Evolutionary conservation across 1,140 invertebrate genomes (phyloP).

Genomic region (Idris sp.): DNA sequence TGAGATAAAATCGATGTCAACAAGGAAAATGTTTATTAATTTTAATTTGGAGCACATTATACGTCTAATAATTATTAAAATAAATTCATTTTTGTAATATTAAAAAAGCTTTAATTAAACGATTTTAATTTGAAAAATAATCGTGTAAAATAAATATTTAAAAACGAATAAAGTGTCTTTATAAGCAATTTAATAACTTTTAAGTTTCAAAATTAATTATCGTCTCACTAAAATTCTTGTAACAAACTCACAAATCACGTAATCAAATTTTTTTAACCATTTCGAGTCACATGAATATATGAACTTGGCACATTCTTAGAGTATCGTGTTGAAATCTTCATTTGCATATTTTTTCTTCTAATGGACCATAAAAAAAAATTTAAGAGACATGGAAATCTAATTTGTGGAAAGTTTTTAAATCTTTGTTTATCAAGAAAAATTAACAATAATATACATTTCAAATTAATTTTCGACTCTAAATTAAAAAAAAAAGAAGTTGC

Average conservation of each 20-base stretch:
- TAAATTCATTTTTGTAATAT: too few relatives aligned
- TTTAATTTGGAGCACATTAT: too few relatives aligned
- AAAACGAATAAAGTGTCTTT: too few relatives aligned
- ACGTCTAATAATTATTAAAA: too few relatives aligned
- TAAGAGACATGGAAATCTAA: slow-evolving; percentile 32
- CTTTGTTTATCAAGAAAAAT: slow-evolving; percentile 2
- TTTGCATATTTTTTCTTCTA: slow-evolving; percentile 55
- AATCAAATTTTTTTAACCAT: slow-evolving; percentile 29
- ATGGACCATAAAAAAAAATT: too few relatives aligned
- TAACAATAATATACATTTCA: slow-evolving; percentile 1
- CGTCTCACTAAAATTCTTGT: too few relatives aligned
- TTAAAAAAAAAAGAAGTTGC: too few relatives aligned
- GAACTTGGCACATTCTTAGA: slow-evolving; percentile 51
- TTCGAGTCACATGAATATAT: slow-evolving; percentile 27
- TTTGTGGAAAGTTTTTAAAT: slow-evolving; percentile 18
- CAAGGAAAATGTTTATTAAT: background rate
- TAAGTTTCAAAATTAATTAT: too few relatives aligned
- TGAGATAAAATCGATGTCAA: slow-evolving; percentile 21
- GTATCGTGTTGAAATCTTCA: slow-evolving; percentile 44
- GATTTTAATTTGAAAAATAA: background rate
- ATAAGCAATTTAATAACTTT: too few relatives aligned
- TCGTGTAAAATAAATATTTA: background rate
- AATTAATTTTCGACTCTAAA: too few relatives aligned
- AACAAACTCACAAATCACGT: slow-evolving; percentile 46
- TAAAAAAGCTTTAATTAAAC: too few relatives aligned